Conservation (phyloP, 2,888 invertebrate species). For the Amorpha juglandis region DNA sequence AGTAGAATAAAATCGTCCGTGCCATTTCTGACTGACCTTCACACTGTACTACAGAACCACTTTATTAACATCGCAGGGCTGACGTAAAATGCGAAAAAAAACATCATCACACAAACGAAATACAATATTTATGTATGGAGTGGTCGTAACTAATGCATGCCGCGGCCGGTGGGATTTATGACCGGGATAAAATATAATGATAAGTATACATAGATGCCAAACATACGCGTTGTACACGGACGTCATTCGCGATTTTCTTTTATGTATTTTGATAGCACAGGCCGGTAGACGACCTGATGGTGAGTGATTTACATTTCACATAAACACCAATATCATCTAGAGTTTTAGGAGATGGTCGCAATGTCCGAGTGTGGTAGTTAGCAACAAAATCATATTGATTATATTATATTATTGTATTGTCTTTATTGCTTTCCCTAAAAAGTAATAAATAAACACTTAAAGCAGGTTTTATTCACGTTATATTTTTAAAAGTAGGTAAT, state of each 20-base stretch:
- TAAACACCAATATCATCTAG: too few species aligned
- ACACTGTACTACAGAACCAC: neutral
- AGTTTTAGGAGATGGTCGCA: too few species aligned
- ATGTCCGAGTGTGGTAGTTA: too few species aligned
- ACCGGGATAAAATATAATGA: slow-evolving; percentile 23
- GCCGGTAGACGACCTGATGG: too few species aligned
- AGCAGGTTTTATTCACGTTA: too few species aligned
- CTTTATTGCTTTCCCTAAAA: too few species aligned
- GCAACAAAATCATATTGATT: too few species aligned
- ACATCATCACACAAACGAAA: slow-evolving; percentile 14
- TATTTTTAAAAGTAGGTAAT: too few species aligned
- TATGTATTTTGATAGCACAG: neutral
- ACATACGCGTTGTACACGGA: neutral
- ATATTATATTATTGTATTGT: too few species aligned
- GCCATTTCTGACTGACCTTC: slow-evolving; percentile 8
- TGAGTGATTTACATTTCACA: too few species aligned
- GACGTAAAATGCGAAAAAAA: slow-evolving; percentile 16
- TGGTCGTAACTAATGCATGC: slow-evolving; percentile 21
- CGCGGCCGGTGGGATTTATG: slow-evolving; percentile 9
- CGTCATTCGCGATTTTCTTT: neutral
- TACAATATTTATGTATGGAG: slow-evolving; percentile 24
- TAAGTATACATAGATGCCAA: slow-evolving; percentile 11
- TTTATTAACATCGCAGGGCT: slow-evolving; percentile 20
- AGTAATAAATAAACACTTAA: too few species aligned
- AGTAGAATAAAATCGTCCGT: neutral